Base-by-base conservation (phyloP, 2,797 vertebrate genomes). In the Peromyscus nudipes region DNA sequence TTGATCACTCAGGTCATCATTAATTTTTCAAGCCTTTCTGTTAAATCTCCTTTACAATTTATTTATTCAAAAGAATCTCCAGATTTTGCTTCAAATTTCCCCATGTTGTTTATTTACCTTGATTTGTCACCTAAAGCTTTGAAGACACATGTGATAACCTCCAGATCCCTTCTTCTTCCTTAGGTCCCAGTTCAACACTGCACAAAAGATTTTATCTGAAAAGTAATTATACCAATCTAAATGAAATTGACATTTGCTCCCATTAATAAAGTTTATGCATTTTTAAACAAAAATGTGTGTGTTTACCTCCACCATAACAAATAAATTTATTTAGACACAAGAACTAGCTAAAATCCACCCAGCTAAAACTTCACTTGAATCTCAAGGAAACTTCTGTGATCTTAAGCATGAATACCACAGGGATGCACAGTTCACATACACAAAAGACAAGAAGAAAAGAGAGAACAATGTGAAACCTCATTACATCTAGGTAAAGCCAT, bases 21-120 rank as follows among this genome's bases (percentile, higher is more conserved):
- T 97, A 98, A 98, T 97, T 98, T 99, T 98, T 98, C 92, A 98
- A 97, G 37, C 10, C 80, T 98, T 98, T 98, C 93, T 98, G 94
- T 96, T 97, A 98, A 97, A 97, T 95, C 91, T 97, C 69, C 14
- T 96, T 97, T 97, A 98, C 98, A 96, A 98, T 98, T 97, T 98
- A 98, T 98, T 98, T 95, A 98, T 92, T 57, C 57, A 97, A 88
- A 97, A 92, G 84, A 97, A 98, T 96, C 76, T 71, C 9, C 31
- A 95, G 43, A 52, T 95, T 83, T 25, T 21, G 27, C 62, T 57
- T 96, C 79, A 83, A 57, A 2, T 94, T 98, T 97, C 94, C 25
- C 73, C 95, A 52, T 83, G 85, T 85, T 82, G 55, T 64, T 65
- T 97, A 91, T 97, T 96, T 97, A 89, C 34, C 12, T 1, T 75